Evolutionary conservation across 1,140 invertebrate species (phyloP).

Genomic region (Bradynema listronoti): DNA sequence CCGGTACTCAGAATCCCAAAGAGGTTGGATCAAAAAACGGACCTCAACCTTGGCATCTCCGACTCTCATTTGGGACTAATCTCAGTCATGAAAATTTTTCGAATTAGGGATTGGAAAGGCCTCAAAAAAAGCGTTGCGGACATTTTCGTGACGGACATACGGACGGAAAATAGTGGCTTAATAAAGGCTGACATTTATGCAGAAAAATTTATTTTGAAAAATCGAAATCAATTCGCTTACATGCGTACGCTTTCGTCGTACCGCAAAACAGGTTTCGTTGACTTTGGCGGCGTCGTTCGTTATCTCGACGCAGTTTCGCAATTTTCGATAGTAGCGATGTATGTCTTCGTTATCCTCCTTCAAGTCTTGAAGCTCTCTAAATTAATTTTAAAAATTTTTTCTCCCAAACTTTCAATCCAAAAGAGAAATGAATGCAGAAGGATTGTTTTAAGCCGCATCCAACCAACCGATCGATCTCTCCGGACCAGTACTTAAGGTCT

Average conservation of each 20-base stretch:
- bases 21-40: no score
- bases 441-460: neutral
- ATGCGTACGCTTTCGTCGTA: slow-evolving; percentile 48
- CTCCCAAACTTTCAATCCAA: neutral
- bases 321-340: slow-evolving; percentile 38
- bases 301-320: slow-evolving; percentile 35
- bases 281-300: slow-evolving; percentile 38
- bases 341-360: slow-evolving; percentile 52
- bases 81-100: no score
- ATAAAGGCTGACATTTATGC: no score
- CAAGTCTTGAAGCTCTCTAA: slow-evolving; percentile 44
- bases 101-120: no score
- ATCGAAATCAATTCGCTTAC: slow-evolving; percentile 23
- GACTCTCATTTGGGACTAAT: no score
- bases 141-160: no score
- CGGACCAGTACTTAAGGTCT: slow-evolving; percentile 53
- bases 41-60: no score
- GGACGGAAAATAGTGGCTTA: no score
- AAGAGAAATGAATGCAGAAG: neutral
- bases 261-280: slow-evolving; percentile 47
- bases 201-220: no score
- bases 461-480: slow-evolving; percentile 45
- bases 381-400: neutral
- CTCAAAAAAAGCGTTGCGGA: no score
- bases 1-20: no score